Evolutionary conservation across 2,888 invertebrate species (phyloP).

Genomic region (Polydrusus pterygomalis): DNA sequence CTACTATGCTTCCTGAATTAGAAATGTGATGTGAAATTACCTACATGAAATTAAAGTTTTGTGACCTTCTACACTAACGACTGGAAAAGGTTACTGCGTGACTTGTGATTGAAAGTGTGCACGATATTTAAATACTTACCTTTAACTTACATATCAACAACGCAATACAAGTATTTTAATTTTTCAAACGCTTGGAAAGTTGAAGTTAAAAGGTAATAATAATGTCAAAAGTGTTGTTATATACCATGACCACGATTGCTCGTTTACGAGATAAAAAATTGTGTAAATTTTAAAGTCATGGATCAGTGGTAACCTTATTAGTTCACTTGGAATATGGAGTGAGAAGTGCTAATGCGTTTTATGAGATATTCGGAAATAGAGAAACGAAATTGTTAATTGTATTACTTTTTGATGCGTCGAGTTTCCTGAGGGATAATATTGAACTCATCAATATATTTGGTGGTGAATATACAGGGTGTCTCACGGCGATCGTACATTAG

Average conservation of each 20-base stretch:
- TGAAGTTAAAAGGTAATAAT: constrained; percentile 15
- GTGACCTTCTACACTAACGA: constrained; percentile 23
- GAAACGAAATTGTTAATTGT: too few species aligned
- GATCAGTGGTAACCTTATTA: too few species aligned
- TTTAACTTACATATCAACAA: constrained; percentile 29
- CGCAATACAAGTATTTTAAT: constrained; percentile 20
- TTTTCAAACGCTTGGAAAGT: constrained; percentile 13
- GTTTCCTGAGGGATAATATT: too few species aligned
- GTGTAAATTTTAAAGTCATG: too few species aligned
- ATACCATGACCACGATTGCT: neutral
- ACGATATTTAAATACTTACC: constrained; percentile 24
- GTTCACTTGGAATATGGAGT: too few species aligned
- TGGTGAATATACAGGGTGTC: too few species aligned
- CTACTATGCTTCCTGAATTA: constrained; percentile 11
- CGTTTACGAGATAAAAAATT: too few species aligned
- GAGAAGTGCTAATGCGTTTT: too few species aligned
- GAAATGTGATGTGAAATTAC: constrained; percentile 27
- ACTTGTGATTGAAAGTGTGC: constrained; percentile 26
- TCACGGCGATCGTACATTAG: too few species aligned
- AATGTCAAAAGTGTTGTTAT: constrained; percentile 3
- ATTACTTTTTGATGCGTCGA: too few species aligned
- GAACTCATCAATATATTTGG: too few species aligned
- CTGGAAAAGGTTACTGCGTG: constrained; percentile 26
- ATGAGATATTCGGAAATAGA: too few species aligned
- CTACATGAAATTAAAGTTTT: constrained; percentile 20